Evolutionary conservation across 2,888 invertebrate species (phyloP).

Genomic region (Pogonocherus hispidulus): DNA sequence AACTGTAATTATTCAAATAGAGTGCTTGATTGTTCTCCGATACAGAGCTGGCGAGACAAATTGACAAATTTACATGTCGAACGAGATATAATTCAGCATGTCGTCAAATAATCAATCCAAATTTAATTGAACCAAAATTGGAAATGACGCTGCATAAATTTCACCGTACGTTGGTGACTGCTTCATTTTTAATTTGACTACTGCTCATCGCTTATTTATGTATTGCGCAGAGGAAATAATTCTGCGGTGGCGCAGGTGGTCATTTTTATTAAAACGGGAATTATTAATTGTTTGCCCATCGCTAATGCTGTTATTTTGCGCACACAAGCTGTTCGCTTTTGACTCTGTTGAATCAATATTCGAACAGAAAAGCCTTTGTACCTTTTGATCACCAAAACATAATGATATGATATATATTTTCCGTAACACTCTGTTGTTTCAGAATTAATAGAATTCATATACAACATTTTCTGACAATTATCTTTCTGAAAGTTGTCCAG

Average conservation of each 20-base stretch:
- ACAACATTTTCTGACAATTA: too few species aligned
- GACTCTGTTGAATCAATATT: too few species aligned
- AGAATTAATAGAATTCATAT: too few species aligned
- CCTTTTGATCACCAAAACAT: too few species aligned
- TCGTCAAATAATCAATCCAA: constrained; percentile 46
- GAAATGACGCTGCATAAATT: constrained; percentile 25
- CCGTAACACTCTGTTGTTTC: too few species aligned
- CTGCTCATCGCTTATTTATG: constrained; percentile 9
- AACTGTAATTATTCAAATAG: constrained; percentile 46
- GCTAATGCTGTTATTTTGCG: background rate
- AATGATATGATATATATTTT: too few species aligned
- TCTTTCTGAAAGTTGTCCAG: too few species aligned
- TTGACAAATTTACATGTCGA: constrained; percentile 48
- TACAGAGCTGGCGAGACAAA: constrained; percentile 42
- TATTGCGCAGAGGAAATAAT: background rate
- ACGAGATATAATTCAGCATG: constrained; percentile 46
- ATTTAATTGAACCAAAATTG: constrained; percentile 43
- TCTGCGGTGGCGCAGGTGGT: background rate
- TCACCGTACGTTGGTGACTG: constrained; percentile 4
- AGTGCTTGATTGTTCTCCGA: constrained; percentile 35
- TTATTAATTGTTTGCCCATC: constrained; percentile 20
- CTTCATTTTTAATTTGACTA: constrained; percentile 23
- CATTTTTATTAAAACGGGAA: constrained; percentile 8
- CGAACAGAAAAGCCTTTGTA: too few species aligned
- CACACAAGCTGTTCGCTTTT: background rate